phyloP scores from a whole-genome alignment of 64 coral and sea anemone species.

The Stichodactyla mertensii region DNA sequence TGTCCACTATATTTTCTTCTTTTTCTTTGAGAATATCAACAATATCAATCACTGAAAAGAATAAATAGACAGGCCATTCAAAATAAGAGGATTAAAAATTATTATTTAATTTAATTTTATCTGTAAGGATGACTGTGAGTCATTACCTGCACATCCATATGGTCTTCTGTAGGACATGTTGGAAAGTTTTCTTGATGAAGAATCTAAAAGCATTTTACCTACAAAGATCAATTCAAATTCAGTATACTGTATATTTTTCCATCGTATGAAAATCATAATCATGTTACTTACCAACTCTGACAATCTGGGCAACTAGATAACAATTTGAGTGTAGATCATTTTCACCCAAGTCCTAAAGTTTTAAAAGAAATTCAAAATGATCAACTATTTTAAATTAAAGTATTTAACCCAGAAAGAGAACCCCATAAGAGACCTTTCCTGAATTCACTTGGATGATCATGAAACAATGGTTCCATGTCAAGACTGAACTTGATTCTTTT shows the following conservation, averaged over 20 bases:
- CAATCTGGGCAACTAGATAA: constrained; percentile 83
- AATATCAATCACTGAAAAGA: constrained; percentile 67
- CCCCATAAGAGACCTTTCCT: too few relatives aligned
- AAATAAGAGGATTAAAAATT: background rate
- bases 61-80: background rate
- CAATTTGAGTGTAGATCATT: constrained; percentile 56
- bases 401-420: too few relatives aligned
- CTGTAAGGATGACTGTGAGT: too few relatives aligned
- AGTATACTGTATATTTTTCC: background rate
- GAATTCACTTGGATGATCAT: too few relatives aligned
- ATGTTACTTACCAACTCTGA: constrained; percentile 70
- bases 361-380: background rate
- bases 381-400: too few relatives aligned
- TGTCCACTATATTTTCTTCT: constrained; percentile 48
- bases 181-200: constrained; percentile 70
- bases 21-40: constrained; percentile 68
- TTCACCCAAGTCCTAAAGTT: constrained; percentile 79
- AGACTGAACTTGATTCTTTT: too few relatives aligned
- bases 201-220: constrained; percentile 89
- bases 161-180: constrained; percentile 64
- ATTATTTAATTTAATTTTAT: background rate
- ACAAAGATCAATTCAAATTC: background rate
- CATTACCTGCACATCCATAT: constrained; percentile 91
- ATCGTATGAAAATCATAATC: background rate
- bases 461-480: too few relatives aligned